Conservation (phyloP, 1,140 invertebrate species). For the Macrotrachela quadricornifera region DNA sequence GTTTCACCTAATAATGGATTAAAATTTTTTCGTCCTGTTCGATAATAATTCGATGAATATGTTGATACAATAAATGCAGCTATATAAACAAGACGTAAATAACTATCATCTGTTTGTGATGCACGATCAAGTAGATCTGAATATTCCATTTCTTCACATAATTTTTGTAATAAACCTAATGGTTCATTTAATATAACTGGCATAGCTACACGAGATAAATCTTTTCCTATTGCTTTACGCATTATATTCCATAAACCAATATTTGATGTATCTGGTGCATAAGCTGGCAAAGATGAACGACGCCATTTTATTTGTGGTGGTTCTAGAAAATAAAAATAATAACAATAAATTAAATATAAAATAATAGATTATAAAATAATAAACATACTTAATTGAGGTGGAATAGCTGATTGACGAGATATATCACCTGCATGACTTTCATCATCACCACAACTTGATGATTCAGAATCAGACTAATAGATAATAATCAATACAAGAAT, state of each 20-base stretch:
- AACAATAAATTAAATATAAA: too few species aligned
- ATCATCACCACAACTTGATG: too few species aligned
- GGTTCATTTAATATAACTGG: slow-evolving; percentile 30
- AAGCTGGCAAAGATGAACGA: slow-evolving; percentile 44
- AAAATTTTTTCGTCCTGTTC: slow-evolving; percentile 27
- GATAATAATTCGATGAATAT: slow-evolving; percentile 24
- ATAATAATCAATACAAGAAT: too few species aligned
- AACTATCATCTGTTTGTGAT: slow-evolving; percentile 20
- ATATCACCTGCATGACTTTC: too few species aligned
- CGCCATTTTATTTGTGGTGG: slow-evolving; percentile 36
- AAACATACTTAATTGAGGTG: too few species aligned
- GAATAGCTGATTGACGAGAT: too few species aligned
- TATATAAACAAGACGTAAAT: slow-evolving; percentile 37
- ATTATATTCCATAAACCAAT: slow-evolving; percentile 56
- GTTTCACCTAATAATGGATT: slow-evolving; percentile 28
- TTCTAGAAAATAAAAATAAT: too few species aligned
- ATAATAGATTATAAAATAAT: too few species aligned
- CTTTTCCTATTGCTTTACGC: slow-evolving; percentile 51
- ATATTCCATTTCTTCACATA: slow-evolving; percentile 31
- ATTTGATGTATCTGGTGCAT: slow-evolving; percentile 47
- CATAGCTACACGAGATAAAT: slow-evolving; percentile 27
- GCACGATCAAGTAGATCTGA: slow-evolving; percentile 26
- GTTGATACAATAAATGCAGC: slow-evolving; percentile 34
- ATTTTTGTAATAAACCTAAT: slow-evolving; percentile 22
- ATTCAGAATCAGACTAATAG: too few species aligned